phyloP scores from a whole-genome alignment of 1,140 invertebrate species.

The Anastrepha obliqua region DNA sequence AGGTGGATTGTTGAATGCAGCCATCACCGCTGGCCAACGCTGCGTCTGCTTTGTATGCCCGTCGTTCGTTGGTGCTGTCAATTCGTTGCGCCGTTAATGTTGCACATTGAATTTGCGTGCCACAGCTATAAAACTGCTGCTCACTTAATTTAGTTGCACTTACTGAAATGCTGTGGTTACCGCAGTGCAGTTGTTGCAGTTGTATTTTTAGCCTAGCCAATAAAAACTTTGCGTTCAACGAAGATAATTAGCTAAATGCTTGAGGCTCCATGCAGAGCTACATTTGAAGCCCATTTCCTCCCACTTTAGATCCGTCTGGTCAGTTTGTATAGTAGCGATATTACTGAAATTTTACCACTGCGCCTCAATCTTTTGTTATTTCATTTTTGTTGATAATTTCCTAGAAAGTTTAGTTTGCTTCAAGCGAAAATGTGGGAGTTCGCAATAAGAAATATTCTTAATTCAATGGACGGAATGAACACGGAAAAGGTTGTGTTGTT shows the following conservation, averaged over 20 bases:
- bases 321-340: neutral
- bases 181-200: neutral
- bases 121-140: slow-evolving; percentile 56
- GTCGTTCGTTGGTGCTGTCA: slow-evolving; percentile 19
- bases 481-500: too few relatives aligned
- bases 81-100: slow-evolving; percentile 17
- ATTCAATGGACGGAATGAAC: too few relatives aligned
- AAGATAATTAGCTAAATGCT: neutral
- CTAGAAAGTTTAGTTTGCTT: too few relatives aligned
- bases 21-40: neutral
- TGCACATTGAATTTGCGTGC: slow-evolving; percentile 52
- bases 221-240: neutral
- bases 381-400: too few relatives aligned
- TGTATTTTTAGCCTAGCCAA: neutral
- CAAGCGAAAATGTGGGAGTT: too few relatives aligned
- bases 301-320: neutral
- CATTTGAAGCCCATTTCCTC: neutral
- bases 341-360: too few relatives aligned
- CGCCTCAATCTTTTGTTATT: too few relatives aligned
- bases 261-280: neutral
- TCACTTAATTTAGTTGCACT: slow-evolving; percentile 61
- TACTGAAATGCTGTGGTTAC: slow-evolving; percentile 25
- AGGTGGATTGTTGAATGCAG: neutral
- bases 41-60: neutral
- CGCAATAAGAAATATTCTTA: too few relatives aligned